Conservation (phyloP, 2,113 vertebrate species). For the Prionailurus bengalensis region DNA sequence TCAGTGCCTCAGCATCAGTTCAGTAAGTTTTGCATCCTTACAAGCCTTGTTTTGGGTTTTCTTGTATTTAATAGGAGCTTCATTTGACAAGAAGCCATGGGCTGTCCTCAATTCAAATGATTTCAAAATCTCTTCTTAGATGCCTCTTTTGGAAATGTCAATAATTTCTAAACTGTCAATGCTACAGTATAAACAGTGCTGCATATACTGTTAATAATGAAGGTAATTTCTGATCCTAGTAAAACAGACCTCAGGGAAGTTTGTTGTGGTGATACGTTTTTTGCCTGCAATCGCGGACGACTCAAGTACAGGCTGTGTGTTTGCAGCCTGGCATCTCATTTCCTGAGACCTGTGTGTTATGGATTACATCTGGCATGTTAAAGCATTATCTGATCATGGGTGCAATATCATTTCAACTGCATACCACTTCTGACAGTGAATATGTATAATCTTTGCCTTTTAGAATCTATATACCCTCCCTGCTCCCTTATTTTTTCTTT, state of each 20-base stretch:
- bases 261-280: constrained; percentile 18
- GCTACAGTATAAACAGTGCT: not conserved
- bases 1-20: not conserved
- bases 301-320: not conserved
- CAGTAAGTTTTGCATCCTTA: not conserved
- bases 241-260: constrained; percentile 50
- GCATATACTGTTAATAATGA: not conserved
- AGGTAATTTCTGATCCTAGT: not conserved
- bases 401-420: not conserved
- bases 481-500: not conserved
- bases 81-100: not conserved
- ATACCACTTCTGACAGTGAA: not conserved
- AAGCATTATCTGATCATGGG: constrained; percentile 19
- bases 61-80: not conserved
- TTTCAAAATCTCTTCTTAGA: constrained; percentile 48
- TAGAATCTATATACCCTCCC: not conserved
- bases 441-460: constrained; percentile 22
- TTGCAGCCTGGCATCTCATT: constrained; percentile 3
- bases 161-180: constrained; percentile 5
- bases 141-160: constrained; percentile 48
- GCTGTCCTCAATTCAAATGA: not conserved
- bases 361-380: not conserved
- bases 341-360: not conserved
- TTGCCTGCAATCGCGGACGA: not conserved
- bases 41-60: not conserved